Percentiles rank a stretch among this genome's conserved stretches.
Conservation (phyloP, 2,113 vertebrate genomes). For the Vombatus ursinus region DNA sequence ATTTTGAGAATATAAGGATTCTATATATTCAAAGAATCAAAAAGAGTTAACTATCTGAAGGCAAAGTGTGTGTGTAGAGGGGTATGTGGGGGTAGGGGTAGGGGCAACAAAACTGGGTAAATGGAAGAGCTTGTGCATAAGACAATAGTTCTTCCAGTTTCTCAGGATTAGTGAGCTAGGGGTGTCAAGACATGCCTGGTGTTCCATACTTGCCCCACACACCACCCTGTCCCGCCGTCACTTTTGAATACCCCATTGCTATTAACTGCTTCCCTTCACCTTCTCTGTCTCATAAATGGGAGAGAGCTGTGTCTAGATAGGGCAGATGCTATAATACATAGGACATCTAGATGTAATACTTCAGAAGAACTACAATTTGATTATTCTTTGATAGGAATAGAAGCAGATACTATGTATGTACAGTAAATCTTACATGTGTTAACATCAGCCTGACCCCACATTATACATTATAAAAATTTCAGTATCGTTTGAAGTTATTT, state of each 20-base stretch:
- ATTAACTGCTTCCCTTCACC: not conserved
- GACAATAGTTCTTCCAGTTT: not conserved
- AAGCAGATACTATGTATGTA: conserved; percentile 17
- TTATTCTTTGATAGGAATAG: conserved; percentile 27
- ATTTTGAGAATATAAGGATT: not conserved
- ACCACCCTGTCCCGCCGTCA: not conserved
- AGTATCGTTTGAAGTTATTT: conserved; percentile 21
- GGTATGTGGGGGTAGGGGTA: too few species aligned
- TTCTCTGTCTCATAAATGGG: not conserved
- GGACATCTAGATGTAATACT: conserved; percentile 12
- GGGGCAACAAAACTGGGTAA: not conserved
- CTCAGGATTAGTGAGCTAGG: not conserved
- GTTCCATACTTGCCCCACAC: not conserved
- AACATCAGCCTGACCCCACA: conserved; percentile 35
- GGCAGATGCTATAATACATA: not conserved
- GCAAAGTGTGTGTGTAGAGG: not conserved
- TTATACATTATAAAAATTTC: conserved; percentile 23
- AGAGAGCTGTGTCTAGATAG: not conserved
- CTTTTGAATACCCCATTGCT: not conserved
- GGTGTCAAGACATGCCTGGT: not conserved
- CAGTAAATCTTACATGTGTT: conserved; percentile 54
- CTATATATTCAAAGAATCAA: not conserved
- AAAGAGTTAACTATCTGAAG: not conserved
- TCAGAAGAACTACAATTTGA: not conserved
- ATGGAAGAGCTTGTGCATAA: not conserved